Evolutionary conservation across 1,140 invertebrate genomes (phyloP).

Genomic region (Nautilus pompilius): DNA sequence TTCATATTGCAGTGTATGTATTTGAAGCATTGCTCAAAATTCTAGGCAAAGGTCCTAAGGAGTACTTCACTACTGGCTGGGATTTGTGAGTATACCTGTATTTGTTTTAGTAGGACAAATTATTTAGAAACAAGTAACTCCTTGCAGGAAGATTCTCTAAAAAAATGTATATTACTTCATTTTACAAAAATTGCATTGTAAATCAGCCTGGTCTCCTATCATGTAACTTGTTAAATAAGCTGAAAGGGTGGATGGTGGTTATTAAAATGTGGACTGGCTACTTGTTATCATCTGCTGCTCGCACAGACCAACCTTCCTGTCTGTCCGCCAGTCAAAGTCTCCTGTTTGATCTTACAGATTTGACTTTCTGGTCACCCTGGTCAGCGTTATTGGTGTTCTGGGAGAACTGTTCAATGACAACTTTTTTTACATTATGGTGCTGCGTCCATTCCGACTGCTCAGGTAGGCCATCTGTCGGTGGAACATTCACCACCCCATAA

Average conservation of each 20-base stretch:
- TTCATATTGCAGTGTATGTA: conserved; percentile 67
- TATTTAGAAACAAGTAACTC: too few species aligned
- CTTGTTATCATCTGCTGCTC: too few species aligned
- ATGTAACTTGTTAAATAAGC: too few species aligned
- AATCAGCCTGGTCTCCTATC: too few species aligned
- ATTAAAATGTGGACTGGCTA: too few species aligned
- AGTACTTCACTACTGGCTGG: conserved; percentile 80
- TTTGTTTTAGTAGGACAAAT: too few species aligned
- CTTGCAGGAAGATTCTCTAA: too few species aligned
- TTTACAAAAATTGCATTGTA: too few species aligned
- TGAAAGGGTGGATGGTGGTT: too few species aligned
- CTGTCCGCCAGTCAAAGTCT: too few species aligned
- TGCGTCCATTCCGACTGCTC: conserved; percentile 58
- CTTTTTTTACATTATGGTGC: conserved; percentile 71
- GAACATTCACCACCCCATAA: not conserved
- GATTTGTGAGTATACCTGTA: conserved; percentile 62
- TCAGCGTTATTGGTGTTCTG: conserved; percentile 67
- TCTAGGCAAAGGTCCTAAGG: conserved; percentile 67
- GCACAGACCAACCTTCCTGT: too few species aligned
- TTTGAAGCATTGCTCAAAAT: conserved; percentile 74
- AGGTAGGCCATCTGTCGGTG: conserved; percentile 29
- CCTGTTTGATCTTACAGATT: conserved; percentile 56
- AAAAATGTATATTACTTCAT: too few species aligned
- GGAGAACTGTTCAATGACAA: conserved; percentile 65
- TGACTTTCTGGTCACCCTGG: conserved; percentile 72